phyloP scores from a whole-genome alignment of 2,113 vertebrate species.

The Setophaga petechia region DNA sequence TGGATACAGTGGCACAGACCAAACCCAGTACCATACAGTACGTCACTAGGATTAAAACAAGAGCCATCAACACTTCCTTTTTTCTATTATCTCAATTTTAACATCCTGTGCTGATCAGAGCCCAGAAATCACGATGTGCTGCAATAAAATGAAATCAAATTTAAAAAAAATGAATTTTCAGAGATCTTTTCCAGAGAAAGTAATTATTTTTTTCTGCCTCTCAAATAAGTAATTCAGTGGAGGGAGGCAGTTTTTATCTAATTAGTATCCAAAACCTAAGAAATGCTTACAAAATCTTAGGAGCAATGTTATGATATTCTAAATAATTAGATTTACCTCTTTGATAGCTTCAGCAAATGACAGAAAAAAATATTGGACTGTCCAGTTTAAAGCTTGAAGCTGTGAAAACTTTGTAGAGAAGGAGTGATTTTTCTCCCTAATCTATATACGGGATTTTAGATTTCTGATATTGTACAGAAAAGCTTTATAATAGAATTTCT shows the following conservation, averaged over 20 bases:
- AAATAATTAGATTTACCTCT: not conserved
- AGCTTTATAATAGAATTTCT: not conserved
- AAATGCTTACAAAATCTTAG: not conserved
- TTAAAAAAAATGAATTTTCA: not conserved
- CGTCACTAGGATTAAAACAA: not conserved
- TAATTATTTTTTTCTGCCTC: not conserved
- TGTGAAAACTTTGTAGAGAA: not conserved
- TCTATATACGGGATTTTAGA: not conserved
- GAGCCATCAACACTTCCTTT: not conserved
- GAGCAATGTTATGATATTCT: not conserved
- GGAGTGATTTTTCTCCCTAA: not conserved
- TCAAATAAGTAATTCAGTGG: not conserved
- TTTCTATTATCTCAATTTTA: accelerated
- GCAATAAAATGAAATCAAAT: not conserved
- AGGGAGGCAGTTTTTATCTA: not conserved
- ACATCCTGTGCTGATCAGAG: not conserved
- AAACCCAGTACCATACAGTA: not conserved
- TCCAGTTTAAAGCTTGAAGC: not conserved
- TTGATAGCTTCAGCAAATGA: not conserved
- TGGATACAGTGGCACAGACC: not conserved
- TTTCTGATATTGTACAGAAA: not conserved
- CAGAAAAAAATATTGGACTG: not conserved
- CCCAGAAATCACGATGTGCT: not conserved
- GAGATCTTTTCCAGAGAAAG: not conserved
- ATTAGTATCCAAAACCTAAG: not conserved